Evolutionary conservation across 2,113 vertebrate genomes (phyloP).

Genomic region (Corydoras sp.): DNA sequence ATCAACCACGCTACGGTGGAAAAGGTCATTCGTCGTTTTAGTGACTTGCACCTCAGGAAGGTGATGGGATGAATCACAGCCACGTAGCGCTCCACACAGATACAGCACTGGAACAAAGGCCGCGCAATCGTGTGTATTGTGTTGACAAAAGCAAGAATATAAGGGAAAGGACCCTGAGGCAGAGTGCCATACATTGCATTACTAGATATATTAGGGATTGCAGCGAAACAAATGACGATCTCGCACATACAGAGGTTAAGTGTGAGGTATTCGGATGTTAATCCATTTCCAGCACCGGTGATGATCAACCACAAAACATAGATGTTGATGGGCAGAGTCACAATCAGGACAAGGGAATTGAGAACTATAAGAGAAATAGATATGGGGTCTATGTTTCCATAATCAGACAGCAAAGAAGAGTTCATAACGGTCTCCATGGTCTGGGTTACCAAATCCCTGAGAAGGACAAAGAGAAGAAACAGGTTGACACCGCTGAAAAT

Average conservation of each 20-base stretch:
- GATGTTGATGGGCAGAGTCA: conserved; percentile 13
- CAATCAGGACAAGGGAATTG: not conserved
- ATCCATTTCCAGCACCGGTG: not conserved
- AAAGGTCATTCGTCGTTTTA: conserved; percentile 20
- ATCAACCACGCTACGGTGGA: conserved; percentile 17
- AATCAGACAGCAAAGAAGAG: too few relatives aligned
- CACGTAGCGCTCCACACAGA: conserved; percentile 34
- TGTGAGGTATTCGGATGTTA: conserved; percentile 15
- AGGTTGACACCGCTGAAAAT: too few relatives aligned
- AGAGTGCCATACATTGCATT: too few relatives aligned
- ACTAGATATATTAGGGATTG: too few relatives aligned
- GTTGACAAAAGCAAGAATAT: too few relatives aligned
- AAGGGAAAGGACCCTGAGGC: too few relatives aligned
- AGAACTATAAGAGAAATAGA: too few relatives aligned
- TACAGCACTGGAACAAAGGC: conserved; percentile 24
- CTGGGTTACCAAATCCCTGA: too few relatives aligned
- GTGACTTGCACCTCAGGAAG: conserved; percentile 21
- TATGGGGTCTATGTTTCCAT: too few relatives aligned
- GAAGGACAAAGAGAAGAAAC: too few relatives aligned
- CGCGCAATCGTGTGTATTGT: not conserved
- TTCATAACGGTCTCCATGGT: too few relatives aligned
- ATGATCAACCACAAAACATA: conserved; percentile 19
- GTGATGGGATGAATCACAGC: conserved; percentile 23
- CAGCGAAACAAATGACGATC: not conserved
- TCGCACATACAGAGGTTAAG: conserved; percentile 33